These are phyloP conservation scores for Meloidogyne exigua DNA, from an alignment of 1,140 invertebrate species.

Conservation along the genomic window DNA sequence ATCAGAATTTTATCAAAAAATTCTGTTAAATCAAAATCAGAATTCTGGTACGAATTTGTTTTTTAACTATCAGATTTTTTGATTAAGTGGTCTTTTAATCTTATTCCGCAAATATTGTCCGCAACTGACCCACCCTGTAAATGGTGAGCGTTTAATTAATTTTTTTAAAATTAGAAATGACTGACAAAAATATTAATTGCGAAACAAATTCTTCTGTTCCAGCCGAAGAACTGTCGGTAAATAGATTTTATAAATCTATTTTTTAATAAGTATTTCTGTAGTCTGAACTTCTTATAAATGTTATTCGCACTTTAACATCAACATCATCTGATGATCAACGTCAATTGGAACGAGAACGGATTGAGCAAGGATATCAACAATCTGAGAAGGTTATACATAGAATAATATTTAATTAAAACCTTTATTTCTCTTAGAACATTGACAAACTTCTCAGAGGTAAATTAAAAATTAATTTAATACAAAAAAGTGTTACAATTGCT, in stretches of 20 bases:
- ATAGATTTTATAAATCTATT: constrained; percentile 10
- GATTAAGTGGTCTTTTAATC: no score
- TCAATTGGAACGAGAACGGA: constrained; percentile 85
- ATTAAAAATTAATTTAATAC: no score
- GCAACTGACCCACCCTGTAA: no score
- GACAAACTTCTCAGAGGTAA: constrained; percentile 79
- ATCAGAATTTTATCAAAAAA: no score
- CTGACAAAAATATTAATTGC: background rate
- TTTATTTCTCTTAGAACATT: constrained; percentile 65
- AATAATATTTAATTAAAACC: background rate
- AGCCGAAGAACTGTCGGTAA: background rate
- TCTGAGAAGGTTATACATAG: constrained; percentile 76
- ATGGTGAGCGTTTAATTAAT: no score
- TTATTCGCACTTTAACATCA: constrained; percentile 83
- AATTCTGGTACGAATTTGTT: no score
- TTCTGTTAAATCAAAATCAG: no score
- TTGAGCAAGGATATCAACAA: constrained; percentile 86
- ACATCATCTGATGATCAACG: constrained; percentile 90
- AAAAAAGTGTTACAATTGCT: no score
- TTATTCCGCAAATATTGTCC: no score
- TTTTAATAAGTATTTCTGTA: constrained; percentile 67
- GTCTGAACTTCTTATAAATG: constrained; percentile 85
- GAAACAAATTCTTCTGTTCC: background rate
- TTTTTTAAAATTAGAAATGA: no score
- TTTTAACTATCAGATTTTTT: no score